Evolutionary conservation across 1,140 invertebrate species (phyloP).

Genomic region (Nixonia krombeini): DNA sequence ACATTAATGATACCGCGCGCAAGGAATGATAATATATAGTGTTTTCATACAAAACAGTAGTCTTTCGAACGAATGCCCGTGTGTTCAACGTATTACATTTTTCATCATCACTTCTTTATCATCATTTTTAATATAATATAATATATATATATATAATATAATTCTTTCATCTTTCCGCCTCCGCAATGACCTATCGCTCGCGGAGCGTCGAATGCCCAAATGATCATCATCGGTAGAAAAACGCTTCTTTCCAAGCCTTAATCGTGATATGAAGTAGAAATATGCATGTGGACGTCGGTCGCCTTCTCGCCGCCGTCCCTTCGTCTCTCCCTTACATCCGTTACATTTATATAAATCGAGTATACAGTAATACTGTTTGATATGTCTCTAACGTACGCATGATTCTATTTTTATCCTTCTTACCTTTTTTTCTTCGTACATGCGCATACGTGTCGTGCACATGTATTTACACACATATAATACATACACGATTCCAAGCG

Average conservation of each 20-base stretch:
- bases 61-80: constrained; percentile 48
- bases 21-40: constrained; percentile 17
- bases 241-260: constrained; percentile 28
- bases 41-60: constrained; percentile 15
- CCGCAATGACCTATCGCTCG: neutral
- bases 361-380: constrained; percentile 70
- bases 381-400: constrained; percentile 65
- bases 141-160: constrained; percentile 20
- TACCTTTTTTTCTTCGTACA: too few species aligned
- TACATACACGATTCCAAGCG: constrained; percentile 39
- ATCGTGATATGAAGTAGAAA: constrained; percentile 65
- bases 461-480: constrained; percentile 36
- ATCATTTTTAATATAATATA: constrained; percentile 13
- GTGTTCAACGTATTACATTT: constrained; percentile 31
- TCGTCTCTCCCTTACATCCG: constrained; percentile 23
- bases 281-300: constrained; percentile 49
- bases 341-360: constrained; percentile 61
- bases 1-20: constrained; percentile 30
- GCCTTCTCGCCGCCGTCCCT: constrained; percentile 13
- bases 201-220: constrained; percentile 43
- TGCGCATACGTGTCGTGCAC: neutral
- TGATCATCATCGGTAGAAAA: constrained; percentile 35
- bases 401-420: constrained; percentile 22
- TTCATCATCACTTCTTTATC: constrained; percentile 21
- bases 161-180: constrained; percentile 27